phyloP scores from a whole-genome alignment of 1,140 invertebrate genomes.

The Ostrea denselamellosa region DNA sequence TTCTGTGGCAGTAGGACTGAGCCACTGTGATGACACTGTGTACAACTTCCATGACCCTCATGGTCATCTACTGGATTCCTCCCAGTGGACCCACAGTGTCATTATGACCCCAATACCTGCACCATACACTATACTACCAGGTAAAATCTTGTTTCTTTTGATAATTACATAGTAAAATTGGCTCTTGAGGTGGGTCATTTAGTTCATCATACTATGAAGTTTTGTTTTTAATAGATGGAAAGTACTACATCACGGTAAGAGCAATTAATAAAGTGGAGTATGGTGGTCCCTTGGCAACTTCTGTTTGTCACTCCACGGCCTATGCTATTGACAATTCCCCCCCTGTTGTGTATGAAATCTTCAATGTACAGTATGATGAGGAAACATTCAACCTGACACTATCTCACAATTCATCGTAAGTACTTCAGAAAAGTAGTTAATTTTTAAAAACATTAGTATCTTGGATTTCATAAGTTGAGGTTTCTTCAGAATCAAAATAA shows the following conservation, averaged over 20 bases:
- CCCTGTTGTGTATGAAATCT: constrained; percentile 64
- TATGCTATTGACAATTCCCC: constrained; percentile 62
- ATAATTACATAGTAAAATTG: background rate
- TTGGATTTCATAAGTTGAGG: background rate
- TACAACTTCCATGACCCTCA: constrained; percentile 63
- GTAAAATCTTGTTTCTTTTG: constrained; percentile 11
- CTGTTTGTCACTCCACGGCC: constrained; percentile 64
- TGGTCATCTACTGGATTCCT: constrained; percentile 61
- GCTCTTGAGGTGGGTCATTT: background rate
- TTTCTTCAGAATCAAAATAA: background rate
- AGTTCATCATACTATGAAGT: background rate
- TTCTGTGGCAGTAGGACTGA: constrained; percentile 53
- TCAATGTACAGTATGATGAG: constrained; percentile 65
- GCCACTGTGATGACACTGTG: constrained; percentile 56
- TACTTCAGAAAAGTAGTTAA: background rate
- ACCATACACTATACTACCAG: constrained; percentile 42
- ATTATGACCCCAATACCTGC: constrained; percentile 52
- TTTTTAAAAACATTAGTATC: background rate
- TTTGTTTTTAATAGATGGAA: constrained; percentile 60
- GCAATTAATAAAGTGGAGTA: constrained; percentile 65
- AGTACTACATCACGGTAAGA: constrained; percentile 62
- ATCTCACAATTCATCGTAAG: constrained; percentile 63
- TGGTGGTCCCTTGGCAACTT: constrained; percentile 63
- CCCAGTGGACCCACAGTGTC: constrained; percentile 60
- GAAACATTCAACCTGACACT: constrained; percentile 50